Percentiles rank a stretch among this genome's conserved stretches.
Evolutionary conservation across 2,888 invertebrate species (phyloP).

Genomic region (Myopa tessellatipennis): DNA sequence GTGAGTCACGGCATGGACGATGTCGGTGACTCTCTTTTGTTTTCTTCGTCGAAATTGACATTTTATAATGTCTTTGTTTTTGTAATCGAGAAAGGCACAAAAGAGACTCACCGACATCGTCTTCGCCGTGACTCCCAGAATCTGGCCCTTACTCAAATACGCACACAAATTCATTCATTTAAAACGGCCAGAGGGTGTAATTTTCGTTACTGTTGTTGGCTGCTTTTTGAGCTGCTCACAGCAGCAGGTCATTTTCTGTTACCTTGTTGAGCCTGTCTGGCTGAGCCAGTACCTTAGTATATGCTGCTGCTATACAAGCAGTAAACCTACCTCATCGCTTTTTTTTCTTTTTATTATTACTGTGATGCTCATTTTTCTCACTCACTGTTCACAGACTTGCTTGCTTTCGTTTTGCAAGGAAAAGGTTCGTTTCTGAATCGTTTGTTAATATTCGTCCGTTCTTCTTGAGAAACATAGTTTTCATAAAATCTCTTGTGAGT

Average conservation of each 20-base stretch:
- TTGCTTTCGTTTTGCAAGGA: conserved; percentile 48
- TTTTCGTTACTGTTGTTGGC: conserved; percentile 6
- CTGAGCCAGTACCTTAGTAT: conserved; percentile 2
- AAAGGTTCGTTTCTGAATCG: conserved; percentile 55
- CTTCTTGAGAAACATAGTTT: too few species aligned
- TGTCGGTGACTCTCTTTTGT: too few species aligned
- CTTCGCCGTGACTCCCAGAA: too few species aligned
- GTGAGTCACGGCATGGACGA: too few species aligned
- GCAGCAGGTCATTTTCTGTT: conserved; percentile 3
- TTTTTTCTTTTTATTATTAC: neutral
- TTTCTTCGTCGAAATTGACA: too few species aligned
- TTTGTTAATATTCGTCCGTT: neutral
- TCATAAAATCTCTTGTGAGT: too few species aligned
- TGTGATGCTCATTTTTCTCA: neutral
- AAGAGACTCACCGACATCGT: too few species aligned
- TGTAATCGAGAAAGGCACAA: too few species aligned
- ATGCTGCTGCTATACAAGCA: neutral
- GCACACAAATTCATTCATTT: conserved; percentile 23
- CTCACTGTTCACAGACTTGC: neutral
- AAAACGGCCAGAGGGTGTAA: conserved; percentile 10
- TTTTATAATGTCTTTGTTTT: too few species aligned
- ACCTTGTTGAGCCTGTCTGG: neutral
- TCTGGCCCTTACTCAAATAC: neutral
- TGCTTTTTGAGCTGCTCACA: neutral
- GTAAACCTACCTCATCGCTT: neutral